A percentile compares a stretch with the other conserved stretches of the same genome.
phyloP scores from a whole-genome alignment of 2,113 vertebrate species.

The Oxyruncus cristatus region DNA sequence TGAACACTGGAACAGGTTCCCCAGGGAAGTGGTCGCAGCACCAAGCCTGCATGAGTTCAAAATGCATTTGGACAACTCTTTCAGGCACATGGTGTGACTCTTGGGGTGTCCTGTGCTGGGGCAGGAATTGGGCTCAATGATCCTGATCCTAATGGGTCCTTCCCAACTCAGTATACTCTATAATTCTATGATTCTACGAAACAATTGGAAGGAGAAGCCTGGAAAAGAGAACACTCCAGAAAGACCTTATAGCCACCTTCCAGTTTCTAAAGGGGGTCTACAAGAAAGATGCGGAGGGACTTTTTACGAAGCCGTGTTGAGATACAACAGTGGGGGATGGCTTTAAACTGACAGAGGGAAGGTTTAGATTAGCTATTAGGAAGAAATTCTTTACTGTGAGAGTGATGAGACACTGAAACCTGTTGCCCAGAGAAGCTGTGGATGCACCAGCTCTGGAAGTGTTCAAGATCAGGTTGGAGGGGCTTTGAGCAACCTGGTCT shows the following conservation, averaged over 20 bases:
- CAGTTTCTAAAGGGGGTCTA: neutral
- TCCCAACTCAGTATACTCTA: neutral
- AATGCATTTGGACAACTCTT: neutral
- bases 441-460: neutral
- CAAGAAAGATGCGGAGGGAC: neutral
- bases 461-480: neutral
- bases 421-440: neutral
- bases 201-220: neutral
- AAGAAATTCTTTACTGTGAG: neutral
- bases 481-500: neutral
- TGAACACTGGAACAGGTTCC: neutral
- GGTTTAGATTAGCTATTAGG: neutral
- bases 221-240: neutral
- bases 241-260: neutral
- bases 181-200: neutral
- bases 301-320: neutral
- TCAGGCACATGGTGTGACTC: neutral
- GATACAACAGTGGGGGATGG: neutral
- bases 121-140: accelerated
- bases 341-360: neutral
- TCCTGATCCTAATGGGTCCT: neutral
- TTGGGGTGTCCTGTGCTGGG: neutral
- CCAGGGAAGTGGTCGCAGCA: neutral
- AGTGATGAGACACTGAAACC: neutral
- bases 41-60: neutral